phyloP scores from a whole-genome alignment of 2,113 vertebrate genomes.

The Arenaria interpres region DNA sequence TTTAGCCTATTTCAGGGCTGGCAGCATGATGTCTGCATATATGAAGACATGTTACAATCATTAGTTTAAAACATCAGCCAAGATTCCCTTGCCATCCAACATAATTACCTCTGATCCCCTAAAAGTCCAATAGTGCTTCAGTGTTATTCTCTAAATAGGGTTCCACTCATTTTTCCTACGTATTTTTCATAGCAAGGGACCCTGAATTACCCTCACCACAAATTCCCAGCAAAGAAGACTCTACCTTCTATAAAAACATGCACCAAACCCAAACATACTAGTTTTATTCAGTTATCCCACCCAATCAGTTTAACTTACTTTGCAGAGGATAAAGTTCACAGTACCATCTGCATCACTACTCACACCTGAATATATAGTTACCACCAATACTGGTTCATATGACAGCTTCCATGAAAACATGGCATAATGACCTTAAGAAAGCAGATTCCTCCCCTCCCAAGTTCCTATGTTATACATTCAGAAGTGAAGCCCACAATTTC shows the following conservation, averaged over 20 bases:
- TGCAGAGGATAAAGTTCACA: neutral
- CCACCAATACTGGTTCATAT: neutral
- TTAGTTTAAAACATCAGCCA: neutral
- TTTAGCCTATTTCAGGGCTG: neutral
- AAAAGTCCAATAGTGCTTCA: neutral
- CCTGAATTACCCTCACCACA: neutral
- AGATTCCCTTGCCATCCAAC: neutral
- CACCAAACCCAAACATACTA: neutral
- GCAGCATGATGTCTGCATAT: neutral
- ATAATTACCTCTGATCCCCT: neutral
- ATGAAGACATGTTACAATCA: neutral
- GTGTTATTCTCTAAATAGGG: neutral
- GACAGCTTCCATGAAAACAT: neutral
- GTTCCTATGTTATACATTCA: neutral
- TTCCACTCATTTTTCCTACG: neutral
- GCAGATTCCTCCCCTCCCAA: fast-evolving
- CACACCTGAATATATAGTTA: neutral
- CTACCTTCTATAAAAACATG: neutral
- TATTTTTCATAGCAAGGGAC: neutral
- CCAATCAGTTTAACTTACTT: neutral
- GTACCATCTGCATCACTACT: neutral
- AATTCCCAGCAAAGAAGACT: neutral
- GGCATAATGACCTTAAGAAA: neutral
- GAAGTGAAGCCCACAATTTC: neutral
- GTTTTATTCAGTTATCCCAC: neutral